Evolutionary conservation across 2,888 invertebrate species (phyloP).

Genomic region (Aphelenchoides bicaudatus): DNA sequence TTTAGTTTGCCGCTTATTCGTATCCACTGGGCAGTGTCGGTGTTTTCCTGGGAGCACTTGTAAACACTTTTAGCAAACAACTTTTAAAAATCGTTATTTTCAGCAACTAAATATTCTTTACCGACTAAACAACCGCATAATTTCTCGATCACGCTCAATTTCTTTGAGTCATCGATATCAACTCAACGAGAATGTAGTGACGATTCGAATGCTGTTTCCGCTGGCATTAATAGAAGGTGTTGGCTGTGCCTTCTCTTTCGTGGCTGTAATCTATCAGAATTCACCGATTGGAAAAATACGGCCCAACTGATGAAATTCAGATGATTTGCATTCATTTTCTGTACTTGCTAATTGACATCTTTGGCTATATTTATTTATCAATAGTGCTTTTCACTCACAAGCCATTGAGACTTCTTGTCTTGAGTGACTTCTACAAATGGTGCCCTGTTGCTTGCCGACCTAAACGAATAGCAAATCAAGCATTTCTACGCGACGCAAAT

Average conservation of each 20-base stretch:
- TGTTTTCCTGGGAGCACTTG: background rate
- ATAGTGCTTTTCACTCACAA: conserved; percentile 5
- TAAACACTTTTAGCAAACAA: background rate
- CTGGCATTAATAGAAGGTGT: background rate
- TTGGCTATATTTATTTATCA: background rate
- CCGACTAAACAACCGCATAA: background rate
- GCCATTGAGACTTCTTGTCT: background rate
- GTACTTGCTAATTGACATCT: background rate
- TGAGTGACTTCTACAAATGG: background rate
- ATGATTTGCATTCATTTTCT: background rate
- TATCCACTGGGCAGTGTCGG: background rate
- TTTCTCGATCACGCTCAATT: background rate
- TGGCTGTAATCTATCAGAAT: background rate
- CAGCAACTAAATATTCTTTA: conserved; percentile 9
- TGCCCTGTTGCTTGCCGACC: background rate
- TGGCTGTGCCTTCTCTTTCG: background rate
- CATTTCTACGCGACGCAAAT: too few species aligned
- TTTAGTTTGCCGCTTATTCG: background rate
- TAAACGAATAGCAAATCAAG: too few species aligned
- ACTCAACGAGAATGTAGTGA: conserved; percentile 7
- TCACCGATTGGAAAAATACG: conserved; percentile 1
- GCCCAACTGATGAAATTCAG: background rate
- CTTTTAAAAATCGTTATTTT: too few species aligned
- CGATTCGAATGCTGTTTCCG: background rate
- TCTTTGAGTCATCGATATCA: background rate